Evolutionary conservation across 2,797 vertebrate genomes (phyloP).

Genomic region (Eulemur albifrons): DNA sequence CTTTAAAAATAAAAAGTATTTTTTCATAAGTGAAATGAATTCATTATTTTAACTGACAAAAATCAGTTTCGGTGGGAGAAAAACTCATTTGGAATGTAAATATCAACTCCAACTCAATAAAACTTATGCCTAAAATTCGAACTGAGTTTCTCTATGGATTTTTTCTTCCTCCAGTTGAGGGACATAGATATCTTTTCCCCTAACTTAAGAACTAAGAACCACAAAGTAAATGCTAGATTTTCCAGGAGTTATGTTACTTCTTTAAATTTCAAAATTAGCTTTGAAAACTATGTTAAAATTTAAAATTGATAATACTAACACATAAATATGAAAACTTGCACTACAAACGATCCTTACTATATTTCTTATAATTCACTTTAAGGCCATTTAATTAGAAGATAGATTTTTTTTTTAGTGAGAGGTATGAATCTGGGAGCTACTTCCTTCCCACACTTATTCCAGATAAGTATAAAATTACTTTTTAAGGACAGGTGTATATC

Average conservation of each 20-base stretch:
- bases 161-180: constrained; percentile 32
- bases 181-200: constrained; percentile 21
- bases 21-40: constrained; percentile 54
- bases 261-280: constrained; percentile 59
- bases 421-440: not conserved
- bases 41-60: constrained; percentile 73
- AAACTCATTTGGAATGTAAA: constrained; percentile 14
- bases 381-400: not conserved
- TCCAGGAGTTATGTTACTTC: not conserved
- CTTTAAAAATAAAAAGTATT: constrained; percentile 38
- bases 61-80: not conserved
- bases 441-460: not conserved
- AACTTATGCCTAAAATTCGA: constrained; percentile 59
- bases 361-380: constrained; percentile 60
- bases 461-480: not conserved
- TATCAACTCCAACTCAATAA: constrained; percentile 50
- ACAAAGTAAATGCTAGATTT: not conserved
- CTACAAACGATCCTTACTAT: constrained; percentile 44
- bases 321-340: constrained; percentile 66
- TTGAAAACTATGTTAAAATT: constrained; percentile 67
- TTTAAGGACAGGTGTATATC: not conserved
- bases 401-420: not conserved
- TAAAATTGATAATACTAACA: constrained; percentile 70
- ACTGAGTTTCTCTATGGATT: not conserved
- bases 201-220: constrained; percentile 4